Conservation (phyloP, 2,888 invertebrate genomes). For the Xestia xanthographa region DNA sequence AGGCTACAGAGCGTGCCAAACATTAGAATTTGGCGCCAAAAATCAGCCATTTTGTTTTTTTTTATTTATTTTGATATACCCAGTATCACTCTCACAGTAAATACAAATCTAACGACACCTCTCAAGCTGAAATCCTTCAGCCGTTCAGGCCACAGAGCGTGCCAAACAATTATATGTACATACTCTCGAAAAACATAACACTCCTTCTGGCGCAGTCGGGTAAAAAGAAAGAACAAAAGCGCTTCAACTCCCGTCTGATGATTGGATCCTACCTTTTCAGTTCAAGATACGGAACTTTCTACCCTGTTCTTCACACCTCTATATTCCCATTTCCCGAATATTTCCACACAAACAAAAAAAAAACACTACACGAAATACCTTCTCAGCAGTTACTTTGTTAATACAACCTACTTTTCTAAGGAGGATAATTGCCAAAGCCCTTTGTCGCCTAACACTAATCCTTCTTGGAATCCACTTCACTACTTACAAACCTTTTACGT, state of each 20-base stretch:
- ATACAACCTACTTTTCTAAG: slow-evolving; percentile 14
- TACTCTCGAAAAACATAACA: no score
- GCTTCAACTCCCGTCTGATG: not conserved
- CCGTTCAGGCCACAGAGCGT: no score
- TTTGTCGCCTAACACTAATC: slow-evolving; percentile 17
- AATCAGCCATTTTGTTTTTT: no score
- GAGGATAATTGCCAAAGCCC: slow-evolving; percentile 7
- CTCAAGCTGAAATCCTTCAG: no score
- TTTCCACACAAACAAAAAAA: not conserved
- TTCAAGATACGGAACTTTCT: not conserved
- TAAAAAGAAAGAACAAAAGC: no score
- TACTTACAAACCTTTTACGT: slow-evolving; percentile 30
- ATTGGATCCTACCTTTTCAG: not conserved
- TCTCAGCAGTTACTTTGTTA: not conserved
- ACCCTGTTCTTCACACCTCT: not conserved
- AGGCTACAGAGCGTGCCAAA: no score
- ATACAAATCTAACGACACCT: no score
- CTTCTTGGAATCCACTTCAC: slow-evolving; percentile 5
- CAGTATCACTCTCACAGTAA: no score
- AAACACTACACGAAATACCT: not conserved
- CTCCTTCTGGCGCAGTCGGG: no score
- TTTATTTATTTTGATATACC: no score
- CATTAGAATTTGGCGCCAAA: no score
- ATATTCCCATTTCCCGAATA: not conserved
- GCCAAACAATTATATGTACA: no score